These are phyloP conservation scores for Vultur gryphus DNA, from an alignment of 2,797 vertebrate species.

Conservation along the genomic window DNA sequence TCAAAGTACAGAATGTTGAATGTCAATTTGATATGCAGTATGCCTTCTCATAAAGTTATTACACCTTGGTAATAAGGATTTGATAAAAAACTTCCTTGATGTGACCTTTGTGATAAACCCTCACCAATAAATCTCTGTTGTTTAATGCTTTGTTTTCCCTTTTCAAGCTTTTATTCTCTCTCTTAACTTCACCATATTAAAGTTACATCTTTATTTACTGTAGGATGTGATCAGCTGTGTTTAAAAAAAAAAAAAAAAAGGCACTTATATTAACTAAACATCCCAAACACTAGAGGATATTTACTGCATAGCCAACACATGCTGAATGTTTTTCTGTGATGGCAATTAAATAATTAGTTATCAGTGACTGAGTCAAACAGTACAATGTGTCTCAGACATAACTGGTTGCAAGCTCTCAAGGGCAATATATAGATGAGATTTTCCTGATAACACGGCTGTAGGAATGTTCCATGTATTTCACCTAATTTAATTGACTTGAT, in stretches of 20 bases:
- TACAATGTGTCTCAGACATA: background rate
- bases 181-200: background rate
- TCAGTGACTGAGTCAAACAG: background rate
- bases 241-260: background rate
- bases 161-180: background rate
- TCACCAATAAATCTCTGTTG: background rate
- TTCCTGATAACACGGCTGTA: background rate
- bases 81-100: conserved; percentile 9
- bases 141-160: background rate
- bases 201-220: background rate
- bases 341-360: background rate
- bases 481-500: background rate
- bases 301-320: background rate
- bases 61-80: background rate
- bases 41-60: background rate
- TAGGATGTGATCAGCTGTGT: background rate
- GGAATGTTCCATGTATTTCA: background rate
- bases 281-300: background rate
- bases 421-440: background rate
- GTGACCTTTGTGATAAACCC: background rate
- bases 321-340: background rate
- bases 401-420: background rate
- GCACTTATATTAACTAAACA: background rate
- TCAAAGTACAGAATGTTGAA: background rate
- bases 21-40: background rate